Conservation (phyloP, 2,888 invertebrate genomes). For the Drosophila koepferae region DNA sequence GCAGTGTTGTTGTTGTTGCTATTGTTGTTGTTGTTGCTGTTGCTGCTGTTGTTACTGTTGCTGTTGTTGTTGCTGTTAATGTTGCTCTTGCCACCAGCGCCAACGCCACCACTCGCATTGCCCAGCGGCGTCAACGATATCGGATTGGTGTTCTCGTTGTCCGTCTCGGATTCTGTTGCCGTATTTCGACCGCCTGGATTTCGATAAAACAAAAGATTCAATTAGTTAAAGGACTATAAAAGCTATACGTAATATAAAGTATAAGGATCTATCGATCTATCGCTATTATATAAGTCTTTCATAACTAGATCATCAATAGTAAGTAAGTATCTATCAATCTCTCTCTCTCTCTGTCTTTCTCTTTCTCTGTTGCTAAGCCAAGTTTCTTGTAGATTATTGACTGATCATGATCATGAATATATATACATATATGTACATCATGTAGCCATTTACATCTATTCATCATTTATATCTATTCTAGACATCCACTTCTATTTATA, state of each 20-base stretch:
- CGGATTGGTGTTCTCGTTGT: conserved; percentile 81
- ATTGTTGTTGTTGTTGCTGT: conserved; percentile 46
- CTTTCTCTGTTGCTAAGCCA: not conserved
- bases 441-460: not conserved
- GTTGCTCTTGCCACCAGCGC: conserved; percentile 45
- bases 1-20: conserved; percentile 51
- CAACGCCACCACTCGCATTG: conserved; percentile 8
- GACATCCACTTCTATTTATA: too few relatives aligned
- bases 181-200: conserved; percentile 70
- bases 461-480: too few relatives aligned
- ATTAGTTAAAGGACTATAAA: not conserved
- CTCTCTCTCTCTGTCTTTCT: too few relatives aligned
- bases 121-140: conserved; percentile 58
- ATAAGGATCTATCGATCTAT: not conserved
- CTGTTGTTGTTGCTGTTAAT: conserved; percentile 6
- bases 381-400: not conserved
- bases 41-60: conserved; percentile 15
- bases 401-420: not conserved
- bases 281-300: too few relatives aligned
- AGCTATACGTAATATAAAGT: not conserved
- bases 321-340: not conserved
- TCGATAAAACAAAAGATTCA: not conserved
- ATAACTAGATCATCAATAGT: too few relatives aligned
- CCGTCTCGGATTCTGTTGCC: conserved; percentile 79
- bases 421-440: not conserved